Evolutionary conservation across 2,888 invertebrate genomes (phyloP), one percentile per base, ranked within the genome.

Genomic region (Dioctria linearis): DNA sequence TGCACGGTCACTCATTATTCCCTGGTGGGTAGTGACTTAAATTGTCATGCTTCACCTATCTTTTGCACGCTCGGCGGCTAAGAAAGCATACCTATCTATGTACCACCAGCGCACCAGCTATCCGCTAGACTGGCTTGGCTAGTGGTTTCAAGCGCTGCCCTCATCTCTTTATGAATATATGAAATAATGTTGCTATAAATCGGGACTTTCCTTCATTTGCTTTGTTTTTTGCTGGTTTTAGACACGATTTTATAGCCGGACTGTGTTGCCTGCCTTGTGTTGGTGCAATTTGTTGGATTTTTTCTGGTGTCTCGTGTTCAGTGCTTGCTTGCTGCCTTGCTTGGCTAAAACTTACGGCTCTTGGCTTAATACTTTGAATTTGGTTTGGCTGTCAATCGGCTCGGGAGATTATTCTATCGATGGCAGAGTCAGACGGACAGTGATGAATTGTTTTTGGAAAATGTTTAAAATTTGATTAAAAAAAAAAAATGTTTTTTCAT

Each of bases 101-200:
- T 51, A 11, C 51, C 6, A 11, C 51, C 2, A 11, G 51, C 8
- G 11, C 51, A 73, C 59, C 54, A 39, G 54, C 59, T 73, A 42
- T 59, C 73, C 25, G 25, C 25, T 54, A 40, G 11, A n/a, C 54
- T 54, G 54, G 54, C 54, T 11, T 46, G 5, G 71, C 51, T 37
- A 25, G 25, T 25, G 25, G 25, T 25, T 25, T 6, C 73, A 54
- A 25, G 37, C 40, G 39, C 42, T 25, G 39, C 5, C 8, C 37
- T 57, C 43, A 54, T 59, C 57, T n/a, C 40, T 57, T 59, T 73
- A 57, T 73, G 43, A 73, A n/a, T 73, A 54, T 42, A 39, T 9
- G 8, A 59, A 73, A 25, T 25, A 73, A 73, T 73, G 71, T 71
- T 54, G 73, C 73, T 25, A 59, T 73, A 73, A 73, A 59, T 73